Conservation (phyloP, 2,888 invertebrate species). For the Lasioglossum calceatum region DNA sequence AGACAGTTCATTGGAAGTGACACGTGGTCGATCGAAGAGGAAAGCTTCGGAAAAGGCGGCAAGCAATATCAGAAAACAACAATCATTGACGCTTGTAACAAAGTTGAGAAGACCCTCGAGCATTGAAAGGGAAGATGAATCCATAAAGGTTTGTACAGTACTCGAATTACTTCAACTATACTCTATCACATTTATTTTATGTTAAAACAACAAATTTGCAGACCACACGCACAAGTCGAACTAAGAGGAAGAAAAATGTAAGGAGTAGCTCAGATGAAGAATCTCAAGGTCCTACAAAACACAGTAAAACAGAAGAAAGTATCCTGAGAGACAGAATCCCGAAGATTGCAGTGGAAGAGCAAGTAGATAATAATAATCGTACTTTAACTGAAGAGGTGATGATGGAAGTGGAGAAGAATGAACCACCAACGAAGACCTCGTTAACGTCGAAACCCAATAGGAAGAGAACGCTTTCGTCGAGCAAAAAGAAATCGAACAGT, state of each 20-base stretch:
- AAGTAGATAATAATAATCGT: constrained; percentile 18
- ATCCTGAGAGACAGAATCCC: background rate
- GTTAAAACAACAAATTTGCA: constrained; percentile 28
- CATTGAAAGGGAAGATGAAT: constrained; percentile 12
- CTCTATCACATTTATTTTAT: background rate
- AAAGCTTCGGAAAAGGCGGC: constrained; percentile 77
- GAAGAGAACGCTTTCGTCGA: constrained; percentile 47
- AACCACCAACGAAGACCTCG: background rate
- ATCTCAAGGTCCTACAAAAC: constrained; percentile 67
- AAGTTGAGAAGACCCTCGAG: constrained; percentile 72
- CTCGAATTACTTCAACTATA: background rate
- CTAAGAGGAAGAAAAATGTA: constrained; percentile 69
- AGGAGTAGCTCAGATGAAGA: constrained; percentile 77
- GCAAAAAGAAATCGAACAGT: constrained; percentile 17
- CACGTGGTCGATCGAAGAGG: constrained; percentile 63
- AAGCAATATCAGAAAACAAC: constrained; percentile 75
- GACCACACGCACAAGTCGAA: constrained; percentile 45
- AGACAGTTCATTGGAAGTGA: constrained; percentile 23
- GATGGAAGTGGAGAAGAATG: background rate
- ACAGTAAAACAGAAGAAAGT: constrained; percentile 62
- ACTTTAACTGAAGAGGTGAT: background rate
- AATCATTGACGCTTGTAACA: constrained; percentile 51
- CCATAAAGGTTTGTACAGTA: constrained; percentile 57
- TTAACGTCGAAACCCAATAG: constrained; percentile 10
- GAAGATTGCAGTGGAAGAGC: background rate